phyloP scores from a whole-genome alignment of 2,888 invertebrate species.

The Netelia virgata region DNA sequence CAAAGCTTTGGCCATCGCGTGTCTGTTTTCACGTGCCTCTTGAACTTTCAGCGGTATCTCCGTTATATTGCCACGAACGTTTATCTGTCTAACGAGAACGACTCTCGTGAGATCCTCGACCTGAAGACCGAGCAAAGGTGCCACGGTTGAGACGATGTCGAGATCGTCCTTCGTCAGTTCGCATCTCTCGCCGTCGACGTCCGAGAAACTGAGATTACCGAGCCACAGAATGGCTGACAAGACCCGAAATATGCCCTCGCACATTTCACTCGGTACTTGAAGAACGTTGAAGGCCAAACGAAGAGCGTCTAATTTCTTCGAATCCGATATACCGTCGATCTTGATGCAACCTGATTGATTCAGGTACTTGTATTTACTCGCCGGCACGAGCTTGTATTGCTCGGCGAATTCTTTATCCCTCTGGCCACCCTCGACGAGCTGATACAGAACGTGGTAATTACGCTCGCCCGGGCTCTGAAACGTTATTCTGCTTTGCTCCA shows the following conservation, averaged over 20 bases:
- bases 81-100: conserved; percentile 92
- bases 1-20: conserved; percentile 96
- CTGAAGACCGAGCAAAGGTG: conserved; percentile 91
- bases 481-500: conserved; percentile 96
- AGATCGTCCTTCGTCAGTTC: conserved; percentile 90
- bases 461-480: conserved; percentile 95
- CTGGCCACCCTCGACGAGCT: conserved; percentile 94
- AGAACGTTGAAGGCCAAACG: conserved; percentile 95
- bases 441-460: conserved; percentile 97
- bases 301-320: conserved; percentile 92
- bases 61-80: conserved; percentile 96
- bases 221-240: conserved; percentile 96
- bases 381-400: conserved; percentile 90
- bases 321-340: conserved; percentile 89
- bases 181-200: conserved; percentile 95
- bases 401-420: conserved; percentile 91
- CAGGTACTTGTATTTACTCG: conserved; percentile 93
- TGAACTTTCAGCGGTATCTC: conserved; percentile 95
- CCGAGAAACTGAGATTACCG: conserved; percentile 94
- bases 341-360: conserved; percentile 91
- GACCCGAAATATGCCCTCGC: conserved; percentile 95
- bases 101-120: conserved; percentile 92
- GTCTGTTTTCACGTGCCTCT: conserved; percentile 96
- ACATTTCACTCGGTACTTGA: conserved; percentile 94
- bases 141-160: conserved; percentile 90